Evolutionary conservation across 2,113 vertebrate species (phyloP).

Genomic region (Himantopus leucocephalus): DNA sequence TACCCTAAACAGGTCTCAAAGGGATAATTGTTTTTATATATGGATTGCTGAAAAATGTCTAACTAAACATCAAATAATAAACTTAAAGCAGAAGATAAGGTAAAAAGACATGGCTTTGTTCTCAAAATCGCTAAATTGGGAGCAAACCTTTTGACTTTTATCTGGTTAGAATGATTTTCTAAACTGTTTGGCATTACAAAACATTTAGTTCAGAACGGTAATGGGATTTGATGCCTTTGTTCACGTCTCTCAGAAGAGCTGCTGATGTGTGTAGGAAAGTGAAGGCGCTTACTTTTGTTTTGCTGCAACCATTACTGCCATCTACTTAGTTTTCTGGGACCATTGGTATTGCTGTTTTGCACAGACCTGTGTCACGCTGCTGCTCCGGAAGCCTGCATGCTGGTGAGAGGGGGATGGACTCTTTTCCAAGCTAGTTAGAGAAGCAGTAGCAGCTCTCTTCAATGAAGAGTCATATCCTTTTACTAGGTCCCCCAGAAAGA

Average conservation of each 20-base stretch:
- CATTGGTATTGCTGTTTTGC: rapidly evolving
- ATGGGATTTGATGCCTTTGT: background rate
- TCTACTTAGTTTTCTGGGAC: background rate
- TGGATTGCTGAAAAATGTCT: background rate
- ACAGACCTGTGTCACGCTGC: background rate
- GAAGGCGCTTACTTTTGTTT: rapidly evolving
- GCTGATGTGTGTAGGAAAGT: background rate
- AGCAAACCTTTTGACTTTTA: background rate
- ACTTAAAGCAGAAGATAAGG: background rate
- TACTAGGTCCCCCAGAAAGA: background rate
- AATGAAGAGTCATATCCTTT: background rate
- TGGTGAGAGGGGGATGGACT: rapidly evolving
- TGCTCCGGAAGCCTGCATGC: rapidly evolving
- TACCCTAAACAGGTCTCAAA: background rate
- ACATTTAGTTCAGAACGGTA: rapidly evolving
- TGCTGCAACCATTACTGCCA: background rate
- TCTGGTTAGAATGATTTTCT: background rate
- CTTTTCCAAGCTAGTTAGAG: background rate
- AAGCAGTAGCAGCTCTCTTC: background rate
- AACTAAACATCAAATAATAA: background rate
- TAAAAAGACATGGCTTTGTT: background rate
- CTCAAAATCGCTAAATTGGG: background rate
- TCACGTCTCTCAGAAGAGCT: background rate
- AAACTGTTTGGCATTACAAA: background rate
- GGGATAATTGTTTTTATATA: background rate